phyloP scores from a whole-genome alignment of 2,113 vertebrate genomes.

The Pycnonotus jocosus region DNA sequence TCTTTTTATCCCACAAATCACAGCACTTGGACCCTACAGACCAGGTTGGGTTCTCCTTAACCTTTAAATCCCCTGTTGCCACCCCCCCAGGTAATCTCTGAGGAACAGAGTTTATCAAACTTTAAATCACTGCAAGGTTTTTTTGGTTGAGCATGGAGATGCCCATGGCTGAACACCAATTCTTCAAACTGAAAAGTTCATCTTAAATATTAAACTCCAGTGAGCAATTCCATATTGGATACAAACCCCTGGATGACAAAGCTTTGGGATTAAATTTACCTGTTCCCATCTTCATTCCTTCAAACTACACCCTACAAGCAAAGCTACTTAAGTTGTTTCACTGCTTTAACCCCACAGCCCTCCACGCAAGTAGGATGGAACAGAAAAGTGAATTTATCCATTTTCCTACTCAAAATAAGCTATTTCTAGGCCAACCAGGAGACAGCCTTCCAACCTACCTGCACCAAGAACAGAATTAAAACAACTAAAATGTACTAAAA shows the following conservation, averaged over 20 bases:
- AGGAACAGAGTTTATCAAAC: background rate
- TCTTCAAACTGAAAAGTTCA: background rate
- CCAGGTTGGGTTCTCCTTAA: accelerated
- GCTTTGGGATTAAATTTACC: background rate
- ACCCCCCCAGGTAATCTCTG: background rate
- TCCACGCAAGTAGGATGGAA: background rate
- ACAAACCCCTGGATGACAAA: accelerated
- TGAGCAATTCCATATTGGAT: background rate
- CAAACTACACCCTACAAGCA: accelerated
- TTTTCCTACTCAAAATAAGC: background rate
- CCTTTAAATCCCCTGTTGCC: background rate
- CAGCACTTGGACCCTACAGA: background rate
- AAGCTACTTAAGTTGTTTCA: background rate
- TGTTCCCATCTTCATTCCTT: background rate
- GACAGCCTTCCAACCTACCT: background rate
- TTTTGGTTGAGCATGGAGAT: background rate
- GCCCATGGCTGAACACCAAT: background rate
- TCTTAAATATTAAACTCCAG: background rate
- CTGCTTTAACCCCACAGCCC: background rate
- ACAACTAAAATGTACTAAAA: background rate
- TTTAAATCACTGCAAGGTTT: background rate
- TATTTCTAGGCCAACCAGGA: background rate
- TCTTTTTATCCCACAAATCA: background rate
- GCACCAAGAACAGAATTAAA: background rate
- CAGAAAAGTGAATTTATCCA: background rate